Evolutionary conservation across 2,113 vertebrate genomes (phyloP).

Genomic region (Tychaedon coryphoeus): DNA sequence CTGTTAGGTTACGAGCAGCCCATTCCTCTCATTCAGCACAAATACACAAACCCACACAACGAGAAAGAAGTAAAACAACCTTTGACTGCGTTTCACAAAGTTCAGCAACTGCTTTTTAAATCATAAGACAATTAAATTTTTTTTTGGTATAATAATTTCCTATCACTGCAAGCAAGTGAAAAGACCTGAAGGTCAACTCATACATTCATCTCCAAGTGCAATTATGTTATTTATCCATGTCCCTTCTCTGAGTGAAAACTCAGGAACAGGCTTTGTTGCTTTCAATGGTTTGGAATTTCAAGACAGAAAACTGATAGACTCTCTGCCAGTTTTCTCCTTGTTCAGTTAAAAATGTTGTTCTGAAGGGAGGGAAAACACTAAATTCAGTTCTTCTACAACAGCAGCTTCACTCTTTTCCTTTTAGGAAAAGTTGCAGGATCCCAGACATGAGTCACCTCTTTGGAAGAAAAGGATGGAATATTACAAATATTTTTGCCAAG

Average conservation of each 20-base stretch:
- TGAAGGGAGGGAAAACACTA: neutral
- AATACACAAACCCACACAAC: neutral
- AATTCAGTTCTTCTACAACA: neutral
- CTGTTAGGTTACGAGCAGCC: neutral
- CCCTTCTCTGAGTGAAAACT: neutral
- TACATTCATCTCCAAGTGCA: neutral
- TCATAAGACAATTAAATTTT: neutral
- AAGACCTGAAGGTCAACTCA: neutral
- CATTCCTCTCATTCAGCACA: neutral
- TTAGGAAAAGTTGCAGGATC: neutral
- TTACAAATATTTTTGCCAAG: neutral
- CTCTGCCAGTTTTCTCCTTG: neutral
- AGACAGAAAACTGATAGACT: neutral
- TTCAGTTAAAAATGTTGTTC: neutral
- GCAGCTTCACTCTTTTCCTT: neutral
- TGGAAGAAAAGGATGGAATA: neutral
- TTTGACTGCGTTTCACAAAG: neutral
- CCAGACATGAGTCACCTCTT: neutral
- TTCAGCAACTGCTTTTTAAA: neutral
- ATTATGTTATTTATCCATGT: neutral
- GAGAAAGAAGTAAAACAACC: neutral
- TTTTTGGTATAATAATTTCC: neutral
- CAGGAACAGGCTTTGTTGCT: neutral
- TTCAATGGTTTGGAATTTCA: neutral
- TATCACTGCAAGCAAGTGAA: neutral